Evolutionary conservation across 2,797 vertebrate genomes (phyloP).

Genomic region (Numenius phaeopus): DNA sequence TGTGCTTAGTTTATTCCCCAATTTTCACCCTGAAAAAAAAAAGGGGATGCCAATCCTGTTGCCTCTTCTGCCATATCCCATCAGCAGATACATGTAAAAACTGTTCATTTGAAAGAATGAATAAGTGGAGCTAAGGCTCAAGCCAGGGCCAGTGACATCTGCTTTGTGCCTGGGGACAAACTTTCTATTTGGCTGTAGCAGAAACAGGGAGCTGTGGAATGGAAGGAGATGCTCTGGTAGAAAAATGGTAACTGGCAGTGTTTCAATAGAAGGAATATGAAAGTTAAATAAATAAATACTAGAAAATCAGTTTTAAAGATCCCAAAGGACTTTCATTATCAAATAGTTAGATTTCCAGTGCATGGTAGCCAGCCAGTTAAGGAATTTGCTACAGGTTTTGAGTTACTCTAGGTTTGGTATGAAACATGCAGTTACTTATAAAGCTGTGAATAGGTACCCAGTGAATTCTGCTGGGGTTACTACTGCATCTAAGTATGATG

Average conservation of each 20-base stretch:
- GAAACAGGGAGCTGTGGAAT: not conserved
- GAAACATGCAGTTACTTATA: not conserved
- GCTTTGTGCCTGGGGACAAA: not conserved
- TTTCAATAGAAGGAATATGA: not conserved
- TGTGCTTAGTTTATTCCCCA: not conserved
- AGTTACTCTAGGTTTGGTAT: not conserved
- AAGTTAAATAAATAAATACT: not conserved
- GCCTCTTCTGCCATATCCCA: not conserved
- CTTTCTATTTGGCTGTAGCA: not conserved
- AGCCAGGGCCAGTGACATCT: not conserved
- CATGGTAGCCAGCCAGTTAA: not conserved
- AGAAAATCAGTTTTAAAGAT: not conserved
- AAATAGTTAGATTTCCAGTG: not conserved
- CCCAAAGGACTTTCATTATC: not conserved
- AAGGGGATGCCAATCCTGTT: not conserved
- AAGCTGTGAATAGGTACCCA: not conserved
- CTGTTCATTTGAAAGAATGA: not conserved
- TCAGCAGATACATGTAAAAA: not conserved
- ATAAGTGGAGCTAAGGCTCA: not conserved
- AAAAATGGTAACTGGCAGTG: not conserved
- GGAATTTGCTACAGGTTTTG: not conserved
- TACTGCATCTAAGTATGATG: not conserved
- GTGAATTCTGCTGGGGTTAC: not conserved
- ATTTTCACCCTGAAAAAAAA: not conserved
- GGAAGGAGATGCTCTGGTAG: not conserved